These are phyloP conservation scores for Catharus fuscescens DNA, from an alignment of 2,113 vertebrate genomes.

Conservation along the genomic window DNA sequence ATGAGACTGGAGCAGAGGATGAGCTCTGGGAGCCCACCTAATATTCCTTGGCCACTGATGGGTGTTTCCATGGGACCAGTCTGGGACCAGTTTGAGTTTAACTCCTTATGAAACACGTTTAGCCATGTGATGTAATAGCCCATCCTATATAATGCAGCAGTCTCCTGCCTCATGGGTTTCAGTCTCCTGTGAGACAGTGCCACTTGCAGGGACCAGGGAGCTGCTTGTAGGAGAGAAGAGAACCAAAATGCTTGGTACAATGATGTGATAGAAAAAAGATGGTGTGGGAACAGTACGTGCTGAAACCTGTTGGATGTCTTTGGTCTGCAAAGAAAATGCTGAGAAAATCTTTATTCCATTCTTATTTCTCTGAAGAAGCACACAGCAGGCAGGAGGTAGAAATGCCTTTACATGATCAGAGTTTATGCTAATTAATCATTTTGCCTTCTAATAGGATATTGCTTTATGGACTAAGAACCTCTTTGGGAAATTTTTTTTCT, in stretches of 20 bases:
- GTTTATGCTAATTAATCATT: neutral
- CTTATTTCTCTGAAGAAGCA: neutral
- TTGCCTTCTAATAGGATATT: neutral
- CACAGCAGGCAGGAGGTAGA: neutral
- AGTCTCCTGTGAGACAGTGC: too few species aligned
- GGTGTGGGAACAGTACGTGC: accelerated
- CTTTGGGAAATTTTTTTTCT: accelerated
- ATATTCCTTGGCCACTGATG: neutral
- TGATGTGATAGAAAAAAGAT: neutral
- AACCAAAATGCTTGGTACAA: neutral
- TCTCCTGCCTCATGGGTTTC: neutral
- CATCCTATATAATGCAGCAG: accelerated
- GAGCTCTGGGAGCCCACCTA: neutral
- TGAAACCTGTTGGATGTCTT: neutral
- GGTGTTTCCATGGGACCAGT: neutral
- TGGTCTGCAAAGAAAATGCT: neutral
- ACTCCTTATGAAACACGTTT: neutral
- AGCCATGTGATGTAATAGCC: neutral
- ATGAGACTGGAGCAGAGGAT: neutral
- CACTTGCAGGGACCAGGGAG: neutral
- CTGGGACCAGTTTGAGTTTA: neutral
- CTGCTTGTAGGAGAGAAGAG: neutral
- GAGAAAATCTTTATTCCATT: neutral
- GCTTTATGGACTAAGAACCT: neutral
- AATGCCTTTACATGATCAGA: neutral